These are phyloP conservation scores for Tridacna crocea DNA, from an alignment of 2,888 invertebrate species.

Conservation along the genomic window DNA sequence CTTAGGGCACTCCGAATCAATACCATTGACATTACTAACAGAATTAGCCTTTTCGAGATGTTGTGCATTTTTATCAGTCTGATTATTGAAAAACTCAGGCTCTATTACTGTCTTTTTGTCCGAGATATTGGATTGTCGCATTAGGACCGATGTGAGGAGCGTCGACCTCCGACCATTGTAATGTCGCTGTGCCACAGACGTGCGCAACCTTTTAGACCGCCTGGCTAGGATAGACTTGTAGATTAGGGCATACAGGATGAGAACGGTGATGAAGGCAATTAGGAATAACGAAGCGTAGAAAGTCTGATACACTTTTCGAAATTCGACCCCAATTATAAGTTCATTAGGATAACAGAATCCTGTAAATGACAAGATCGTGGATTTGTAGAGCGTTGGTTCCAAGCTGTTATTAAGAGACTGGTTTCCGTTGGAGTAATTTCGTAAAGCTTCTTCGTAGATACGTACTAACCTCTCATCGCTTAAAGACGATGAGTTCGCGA, in stretches of 20 bases:
- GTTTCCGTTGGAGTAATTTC: slow-evolving; percentile 9
- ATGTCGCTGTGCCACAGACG: slow-evolving; percentile 37
- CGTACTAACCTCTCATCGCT: slow-evolving; percentile 12
- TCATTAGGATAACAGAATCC: slow-evolving; percentile 63
- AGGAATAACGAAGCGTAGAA: slow-evolving; percentile 65
- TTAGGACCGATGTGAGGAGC: slow-evolving; percentile 32
- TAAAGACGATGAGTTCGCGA: slow-evolving; percentile 8
- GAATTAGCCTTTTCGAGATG: not conserved
- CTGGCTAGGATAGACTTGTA: slow-evolving; percentile 61
- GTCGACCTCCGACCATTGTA: slow-evolving; percentile 37
- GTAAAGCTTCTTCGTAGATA: slow-evolving; percentile 1
- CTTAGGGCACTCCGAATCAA: not conserved
- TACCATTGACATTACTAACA: not conserved
- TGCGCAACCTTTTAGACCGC: slow-evolving; percentile 51
- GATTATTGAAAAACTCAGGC: slow-evolving; percentile 22
- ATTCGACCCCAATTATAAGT: slow-evolving; percentile 44
- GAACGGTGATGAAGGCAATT: slow-evolving; percentile 61
- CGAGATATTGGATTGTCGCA: slow-evolving; percentile 29
- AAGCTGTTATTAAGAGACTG: slow-evolving; percentile 20
- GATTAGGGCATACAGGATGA: slow-evolving; percentile 62
- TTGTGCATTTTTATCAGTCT: not conserved
- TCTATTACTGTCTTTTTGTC: slow-evolving; percentile 16
- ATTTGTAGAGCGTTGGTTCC: not conserved
- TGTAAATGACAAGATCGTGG: slow-evolving; percentile 33
- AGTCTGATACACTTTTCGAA: slow-evolving; percentile 63